phyloP scores from a whole-genome alignment of 1,140 invertebrate genomes.

The Ptiloglossa arizonensis region DNA sequence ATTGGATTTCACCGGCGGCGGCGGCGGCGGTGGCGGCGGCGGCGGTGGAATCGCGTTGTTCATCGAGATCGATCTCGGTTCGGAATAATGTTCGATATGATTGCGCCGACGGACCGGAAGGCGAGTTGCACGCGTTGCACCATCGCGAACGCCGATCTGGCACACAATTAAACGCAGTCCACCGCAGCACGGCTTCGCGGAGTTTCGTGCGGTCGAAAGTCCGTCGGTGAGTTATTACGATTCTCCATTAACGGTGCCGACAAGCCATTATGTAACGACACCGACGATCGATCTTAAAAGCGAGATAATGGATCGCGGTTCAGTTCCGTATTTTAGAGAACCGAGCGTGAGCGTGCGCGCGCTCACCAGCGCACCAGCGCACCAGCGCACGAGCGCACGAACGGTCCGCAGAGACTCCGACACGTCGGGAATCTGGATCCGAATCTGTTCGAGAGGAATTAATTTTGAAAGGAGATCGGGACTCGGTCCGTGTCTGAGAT shows the following conservation, averaged over 20 bases:
- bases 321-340: conserved; percentile 48
- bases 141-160: conserved; percentile 18
- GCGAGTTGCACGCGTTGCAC: conserved; percentile 35
- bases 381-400: too few relatives aligned
- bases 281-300: conserved; percentile 63
- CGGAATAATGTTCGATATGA: conserved; percentile 60
- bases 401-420: not conserved
- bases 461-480: conserved; percentile 15
- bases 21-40: conserved; percentile 14
- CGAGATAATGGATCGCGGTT: conserved; percentile 54
- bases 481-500: not conserved
- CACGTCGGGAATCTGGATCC: conserved; percentile 23
- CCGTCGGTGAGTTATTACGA: conserved; percentile 59
- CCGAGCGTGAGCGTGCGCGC: conserved; percentile 6
- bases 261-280: conserved; percentile 57
- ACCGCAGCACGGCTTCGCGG: conserved; percentile 31
- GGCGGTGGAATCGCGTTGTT: conserved; percentile 48
- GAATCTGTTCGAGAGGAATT: conserved; percentile 12
- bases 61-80: conserved; percentile 55
- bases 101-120: conserved; percentile 58
- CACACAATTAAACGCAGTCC: conserved; percentile 65
- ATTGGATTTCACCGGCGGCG: conserved; percentile 39
- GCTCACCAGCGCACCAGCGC: too few relatives aligned
- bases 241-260: conserved; percentile 61
- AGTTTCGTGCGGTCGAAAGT: conserved; percentile 49